Evolutionary conservation across 2,113 vertebrate genomes (phyloP), one percentile per base, ranked within the genome.

Genomic region (Galeopterus variegatus): DNA sequence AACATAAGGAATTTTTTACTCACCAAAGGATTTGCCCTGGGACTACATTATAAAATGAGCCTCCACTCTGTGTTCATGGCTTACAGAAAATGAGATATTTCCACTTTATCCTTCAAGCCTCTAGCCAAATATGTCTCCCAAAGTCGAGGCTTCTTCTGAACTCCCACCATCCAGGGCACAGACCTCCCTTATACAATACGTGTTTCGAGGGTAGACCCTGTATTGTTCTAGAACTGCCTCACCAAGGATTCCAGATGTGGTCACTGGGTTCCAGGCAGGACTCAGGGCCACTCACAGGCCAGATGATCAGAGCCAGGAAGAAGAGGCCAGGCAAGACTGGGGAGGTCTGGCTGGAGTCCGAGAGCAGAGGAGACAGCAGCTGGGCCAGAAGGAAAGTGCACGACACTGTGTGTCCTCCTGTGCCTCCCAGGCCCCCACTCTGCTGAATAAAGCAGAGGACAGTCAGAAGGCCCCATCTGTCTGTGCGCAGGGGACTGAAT

Each of bases 271-370:
- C 41, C 5, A 4, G 62, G 41, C 62, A n/a, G 62, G 21, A 21
- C 81, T 72, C 52, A 41, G 50, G 52, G 52, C 50, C 50, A 33
- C 58, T 9, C 56, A 73, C 11, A 45, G 60, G 18, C 26, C 31
- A 28, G 33, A 36, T 36, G 73, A 33, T 36, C 62, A 48, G 92
- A 87, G 50, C 73, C 15, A 4, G 73, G 36, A 56, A 17, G 13
- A 1, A 60, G 33, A 23, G 5, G 62, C 15, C 4, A 6, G 45
- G 69, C 33, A 65, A 19, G 45, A n/a, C 2, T 0, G 21, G 23
- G 33, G 17, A 13, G 31, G 82, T 33, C 36, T 58, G 36, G 62
- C 4, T n/a, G 28, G 17, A 69, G 62, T 8, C 54, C 23, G n/a
- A 26, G 28, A 21, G 62, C 58, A 26, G 1, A 26, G 1, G 28